A percentile compares a stretch with the other conserved stretches of the same genome.
phyloP scores from a whole-genome alignment of 2,797 vertebrate genomes.

The Lindbergichthys nudifrons region DNA sequence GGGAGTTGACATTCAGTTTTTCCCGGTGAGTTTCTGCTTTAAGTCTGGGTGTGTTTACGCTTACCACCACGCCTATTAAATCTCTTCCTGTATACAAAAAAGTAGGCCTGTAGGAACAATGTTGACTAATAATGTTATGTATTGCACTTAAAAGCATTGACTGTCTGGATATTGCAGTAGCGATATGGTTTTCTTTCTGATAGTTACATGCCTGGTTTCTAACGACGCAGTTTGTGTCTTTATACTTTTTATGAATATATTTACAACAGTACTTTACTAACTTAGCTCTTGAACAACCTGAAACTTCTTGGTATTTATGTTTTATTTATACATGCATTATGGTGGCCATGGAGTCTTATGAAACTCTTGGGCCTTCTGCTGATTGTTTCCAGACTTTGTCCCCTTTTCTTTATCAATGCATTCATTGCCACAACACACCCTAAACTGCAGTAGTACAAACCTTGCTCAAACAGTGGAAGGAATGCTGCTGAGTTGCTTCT shows the following conservation, averaged over 20 bases:
- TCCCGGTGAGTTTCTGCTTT: conserved; percentile 49
- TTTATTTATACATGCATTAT: neutral
- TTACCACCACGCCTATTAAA: conserved; percentile 17
- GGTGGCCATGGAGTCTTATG: neutral
- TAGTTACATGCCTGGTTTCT: neutral
- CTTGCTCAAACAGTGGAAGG: conserved; percentile 42
- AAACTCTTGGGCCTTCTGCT: neutral
- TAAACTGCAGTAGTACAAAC: neutral
- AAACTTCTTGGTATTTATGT: neutral
- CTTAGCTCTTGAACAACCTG: neutral
- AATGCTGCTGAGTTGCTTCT: conserved; percentile 48
- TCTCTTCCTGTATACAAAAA: too few species aligned
- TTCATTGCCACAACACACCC: conserved; percentile 39
- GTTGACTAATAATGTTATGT: neutral
- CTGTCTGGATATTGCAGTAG: too few species aligned
- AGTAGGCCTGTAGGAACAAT: too few species aligned
- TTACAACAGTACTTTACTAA: neutral
- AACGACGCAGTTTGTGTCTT: neutral
- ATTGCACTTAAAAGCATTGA: too few species aligned
- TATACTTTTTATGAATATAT: neutral
- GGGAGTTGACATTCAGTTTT: too few species aligned
- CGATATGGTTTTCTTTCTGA: neutral
- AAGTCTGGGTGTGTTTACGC: neutral
- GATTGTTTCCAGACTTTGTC: conserved; percentile 51
- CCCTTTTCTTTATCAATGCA: conserved; percentile 36